Conservation (phyloP, 2,888 invertebrate genomes). For the Ectemnius continuus region DNA sequence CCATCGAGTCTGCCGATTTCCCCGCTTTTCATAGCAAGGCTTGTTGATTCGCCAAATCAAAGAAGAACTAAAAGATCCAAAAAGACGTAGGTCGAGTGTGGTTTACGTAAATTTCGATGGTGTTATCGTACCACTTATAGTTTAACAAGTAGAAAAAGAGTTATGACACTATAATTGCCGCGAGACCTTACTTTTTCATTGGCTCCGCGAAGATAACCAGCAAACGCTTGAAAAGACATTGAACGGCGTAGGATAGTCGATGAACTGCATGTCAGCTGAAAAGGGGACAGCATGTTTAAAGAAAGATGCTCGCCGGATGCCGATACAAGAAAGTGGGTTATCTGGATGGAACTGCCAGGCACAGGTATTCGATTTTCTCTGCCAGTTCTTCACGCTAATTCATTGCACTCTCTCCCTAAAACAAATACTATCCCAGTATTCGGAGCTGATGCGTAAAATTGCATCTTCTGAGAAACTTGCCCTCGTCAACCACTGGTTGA, state of each 20-base stretch:
- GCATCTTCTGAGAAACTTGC: neutral
- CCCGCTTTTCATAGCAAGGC: slow-evolving; percentile 27
- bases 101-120: too few relatives aligned
- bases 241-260: neutral
- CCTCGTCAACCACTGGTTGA: neutral
- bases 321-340: slow-evolving; percentile 62
- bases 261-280: neutral
- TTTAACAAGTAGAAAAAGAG: too few relatives aligned
- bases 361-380: slow-evolving; percentile 62
- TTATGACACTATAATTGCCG: too few relatives aligned
- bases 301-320: slow-evolving; percentile 42
- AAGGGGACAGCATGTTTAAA: neutral
- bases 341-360: slow-evolving; percentile 54
- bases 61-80: too few relatives aligned
- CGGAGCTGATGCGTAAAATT: slow-evolving; percentile 34
- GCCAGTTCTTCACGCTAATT: slow-evolving; percentile 55
- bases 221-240: neutral
- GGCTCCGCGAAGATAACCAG: too few relatives aligned
- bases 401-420: slow-evolving; percentile 58
- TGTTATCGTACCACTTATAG: too few relatives aligned
- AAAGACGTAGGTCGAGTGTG: too few relatives aligned
- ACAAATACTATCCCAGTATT: slow-evolving; percentile 16
- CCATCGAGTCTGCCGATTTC: too few relatives aligned
- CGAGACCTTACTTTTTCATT: too few relatives aligned
- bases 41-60: slow-evolving; percentile 22